Conservation (phyloP, 37 sponge, comb jelly and placozoan species). For the Bolinopsis microptera region DNA sequence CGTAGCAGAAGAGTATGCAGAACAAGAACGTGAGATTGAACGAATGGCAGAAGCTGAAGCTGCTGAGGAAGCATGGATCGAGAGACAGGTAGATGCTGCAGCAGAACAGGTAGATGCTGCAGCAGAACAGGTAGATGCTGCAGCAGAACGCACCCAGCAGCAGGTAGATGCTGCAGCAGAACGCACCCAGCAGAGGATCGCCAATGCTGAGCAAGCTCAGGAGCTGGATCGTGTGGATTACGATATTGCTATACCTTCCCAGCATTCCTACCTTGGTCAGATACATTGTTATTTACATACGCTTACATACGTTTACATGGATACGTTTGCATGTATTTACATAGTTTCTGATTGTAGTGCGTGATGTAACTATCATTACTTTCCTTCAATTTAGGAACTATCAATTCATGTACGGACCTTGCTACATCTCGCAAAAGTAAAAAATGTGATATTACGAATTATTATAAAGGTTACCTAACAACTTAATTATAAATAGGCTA, state of each 20-base stretch:
- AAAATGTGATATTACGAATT: too few relatives aligned
- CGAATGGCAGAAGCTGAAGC: neutral
- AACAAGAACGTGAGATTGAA: neutral
- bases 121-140: neutral
- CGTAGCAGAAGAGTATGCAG: neutral
- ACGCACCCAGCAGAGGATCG: neutral
- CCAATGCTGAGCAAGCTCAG: neutral
- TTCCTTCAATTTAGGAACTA: too few relatives aligned
- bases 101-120: neutral
- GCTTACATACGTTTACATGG: too few relatives aligned
- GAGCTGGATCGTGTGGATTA: slow-evolving; percentile 20
- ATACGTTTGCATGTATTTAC: too few relatives aligned
- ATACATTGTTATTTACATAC: too few relatives aligned
- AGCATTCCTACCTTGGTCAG: slow-evolving; percentile 60
- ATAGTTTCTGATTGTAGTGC: too few relatives aligned
- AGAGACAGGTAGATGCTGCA: neutral
- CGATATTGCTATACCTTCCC: slow-evolving; percentile 32
- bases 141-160: neutral
- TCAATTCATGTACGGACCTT: too few relatives aligned
- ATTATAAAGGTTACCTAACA: too few relatives aligned
- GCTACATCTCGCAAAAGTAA: too few relatives aligned
- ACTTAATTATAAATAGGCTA: too few relatives aligned
- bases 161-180: neutral
- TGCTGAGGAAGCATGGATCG: neutral
- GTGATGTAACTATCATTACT: too few relatives aligned